Evolutionary conservation across 1,140 invertebrate species (phyloP), one percentile per base, ranked within the genome.

Genomic region (Orius laevigatus): DNA sequence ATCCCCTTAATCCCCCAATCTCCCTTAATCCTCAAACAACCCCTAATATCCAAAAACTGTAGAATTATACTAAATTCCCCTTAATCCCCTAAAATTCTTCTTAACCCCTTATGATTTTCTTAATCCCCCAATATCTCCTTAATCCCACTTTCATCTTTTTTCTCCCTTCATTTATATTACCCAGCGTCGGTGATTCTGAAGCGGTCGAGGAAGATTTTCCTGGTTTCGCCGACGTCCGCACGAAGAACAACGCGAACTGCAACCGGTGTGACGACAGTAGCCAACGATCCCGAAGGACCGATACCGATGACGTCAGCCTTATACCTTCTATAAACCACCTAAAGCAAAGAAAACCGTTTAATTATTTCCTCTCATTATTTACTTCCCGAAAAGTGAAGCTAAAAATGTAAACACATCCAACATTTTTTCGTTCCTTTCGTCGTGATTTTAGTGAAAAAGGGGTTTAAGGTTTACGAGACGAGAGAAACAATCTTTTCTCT

Each of bases 271-370:
- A 48, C 16, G 20, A n/a, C 33, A 1, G 49, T 34, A 5, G 11
- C 44, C 2, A 54, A 11, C 10, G 20, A 33, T 12, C 53, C 53
- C 20, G 46, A 14, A 2, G 53, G 53, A 2, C 53, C 53, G 4
- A 51, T 14, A 2, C 49, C 49, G 15, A 54, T 40, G 5, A 54
- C 20, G 10, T 46, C 39, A 18, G 46, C 53, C 8, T 36, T 8
- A 16, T 51, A 54, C 15, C 35, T 39, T 2, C 35, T 19, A 34
- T 53, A 53, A 31, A 14, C n/a, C 2, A 53, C 20, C 52, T 53
- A 40, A 16, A 47, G 47, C 12, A 15, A 48, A n/a, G 15, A 9
- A 41, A 41, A 8, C 6, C 39, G 33, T 14, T 25, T 11, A 50
- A 35, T 32, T 49, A 16, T 11, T 19, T 25, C 3, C 25, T 8